Percentiles rank a stretch among this genome's conserved stretches.
Conservation (phyloP, 2,797 vertebrate genomes). For the Chaetodon trifasciatus region DNA sequence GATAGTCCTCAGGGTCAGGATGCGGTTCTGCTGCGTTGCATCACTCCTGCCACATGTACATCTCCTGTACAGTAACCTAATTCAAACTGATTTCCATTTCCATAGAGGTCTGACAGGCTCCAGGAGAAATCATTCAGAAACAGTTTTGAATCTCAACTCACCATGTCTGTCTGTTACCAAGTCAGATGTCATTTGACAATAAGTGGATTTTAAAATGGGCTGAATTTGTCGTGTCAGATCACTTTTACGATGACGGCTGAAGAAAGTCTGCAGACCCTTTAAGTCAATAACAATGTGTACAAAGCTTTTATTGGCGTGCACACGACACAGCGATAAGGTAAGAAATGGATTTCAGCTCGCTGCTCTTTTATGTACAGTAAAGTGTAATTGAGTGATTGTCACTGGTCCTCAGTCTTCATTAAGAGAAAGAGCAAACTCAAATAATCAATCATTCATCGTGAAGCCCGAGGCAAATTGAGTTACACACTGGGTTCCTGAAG, state of each 20-base stretch:
- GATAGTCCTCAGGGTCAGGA: conserved; percentile 32
- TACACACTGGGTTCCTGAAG: conserved; percentile 54
- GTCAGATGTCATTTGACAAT: conserved; percentile 37
- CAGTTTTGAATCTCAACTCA: conserved; percentile 39
- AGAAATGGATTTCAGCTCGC: conserved; percentile 39
- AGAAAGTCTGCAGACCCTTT: conserved; percentile 15
- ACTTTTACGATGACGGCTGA: conserved; percentile 33
- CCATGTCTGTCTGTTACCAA: conserved; percentile 25
- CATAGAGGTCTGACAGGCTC: conserved; percentile 40
- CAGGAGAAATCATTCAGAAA: conserved; percentile 35
- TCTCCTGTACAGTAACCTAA: conserved; percentile 46
- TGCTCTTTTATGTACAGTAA: conserved; percentile 49
- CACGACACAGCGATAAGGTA: conserved; percentile 26
- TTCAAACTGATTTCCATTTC: conserved; percentile 65
- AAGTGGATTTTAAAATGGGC: conserved; percentile 54
- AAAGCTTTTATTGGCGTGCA: conserved; percentile 33
- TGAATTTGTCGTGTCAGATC: conserved; percentile 53
- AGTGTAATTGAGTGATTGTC: conserved; percentile 63
- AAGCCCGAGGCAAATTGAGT: conserved; percentile 64
- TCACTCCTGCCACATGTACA: conserved; percentile 46
- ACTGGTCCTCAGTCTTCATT: conserved; percentile 69
- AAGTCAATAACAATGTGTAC: conserved; percentile 37
- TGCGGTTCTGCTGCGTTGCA: conserved; percentile 47
- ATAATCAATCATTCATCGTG: conserved; percentile 72
- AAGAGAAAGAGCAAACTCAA: conserved; percentile 47